Evolutionary conservation across 2,113 vertebrate genomes (phyloP).

Genomic region (Gopherus flavomarginatus): DNA sequence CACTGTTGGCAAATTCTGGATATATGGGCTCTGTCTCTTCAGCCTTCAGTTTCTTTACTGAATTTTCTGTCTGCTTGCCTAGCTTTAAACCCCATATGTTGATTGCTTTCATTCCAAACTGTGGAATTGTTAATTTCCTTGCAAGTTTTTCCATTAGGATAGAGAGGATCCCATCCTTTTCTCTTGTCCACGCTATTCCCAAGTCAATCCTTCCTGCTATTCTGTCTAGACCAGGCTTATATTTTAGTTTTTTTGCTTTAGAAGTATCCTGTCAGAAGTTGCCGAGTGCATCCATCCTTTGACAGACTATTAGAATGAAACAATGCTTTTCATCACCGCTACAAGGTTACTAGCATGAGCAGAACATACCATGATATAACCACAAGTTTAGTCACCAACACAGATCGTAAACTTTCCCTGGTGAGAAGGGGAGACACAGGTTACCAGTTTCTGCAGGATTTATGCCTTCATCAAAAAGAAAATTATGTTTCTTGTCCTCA

Average conservation of each 20-base stretch:
- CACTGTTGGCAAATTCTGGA: not conserved
- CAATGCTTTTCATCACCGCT: not conserved
- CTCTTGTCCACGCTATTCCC: not conserved
- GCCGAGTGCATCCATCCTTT: not conserved
- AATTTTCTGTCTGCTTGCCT: not conserved
- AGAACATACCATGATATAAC: not conserved
- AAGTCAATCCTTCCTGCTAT: not conserved
- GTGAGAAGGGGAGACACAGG: not conserved
- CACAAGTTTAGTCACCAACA: not conserved
- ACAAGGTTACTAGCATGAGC: not conserved
- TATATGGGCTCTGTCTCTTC: not conserved
- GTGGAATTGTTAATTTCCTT: not conserved
- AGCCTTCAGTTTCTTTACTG: not conserved
- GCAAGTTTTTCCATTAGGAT: not conserved
- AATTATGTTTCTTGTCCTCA: not conserved
- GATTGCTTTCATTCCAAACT: not conserved
- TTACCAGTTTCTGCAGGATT: not conserved
- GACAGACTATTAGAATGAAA: not conserved
- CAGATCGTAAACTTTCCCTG: not conserved
- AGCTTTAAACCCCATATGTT: not conserved
- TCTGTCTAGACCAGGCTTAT: not conserved
- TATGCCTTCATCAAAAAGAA: not conserved
- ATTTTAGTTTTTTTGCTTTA: not conserved
- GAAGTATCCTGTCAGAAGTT: not conserved
- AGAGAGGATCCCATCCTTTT: not conserved